phyloP scores from a whole-genome alignment of 2,888 invertebrate species.

The Corbicula japonica region DNA sequence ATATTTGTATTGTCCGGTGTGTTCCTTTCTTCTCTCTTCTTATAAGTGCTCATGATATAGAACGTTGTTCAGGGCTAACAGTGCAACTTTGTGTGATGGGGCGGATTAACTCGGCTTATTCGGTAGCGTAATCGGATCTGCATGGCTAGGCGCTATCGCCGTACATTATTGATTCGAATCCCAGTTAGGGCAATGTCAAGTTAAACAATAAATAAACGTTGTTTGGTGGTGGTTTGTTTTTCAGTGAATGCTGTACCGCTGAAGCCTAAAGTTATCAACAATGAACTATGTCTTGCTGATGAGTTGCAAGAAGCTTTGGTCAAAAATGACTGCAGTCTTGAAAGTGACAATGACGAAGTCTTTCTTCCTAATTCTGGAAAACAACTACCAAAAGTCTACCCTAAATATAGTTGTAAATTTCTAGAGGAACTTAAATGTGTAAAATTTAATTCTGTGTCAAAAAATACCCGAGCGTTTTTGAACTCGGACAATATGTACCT shows the following conservation, averaged over 20 bases:
- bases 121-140: too few relatives aligned
- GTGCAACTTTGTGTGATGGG: too few relatives aligned
- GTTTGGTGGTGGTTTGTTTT: too few relatives aligned
- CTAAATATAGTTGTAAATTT: conserved; percentile 71
- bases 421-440: conserved; percentile 67
- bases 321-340: conserved; percentile 47
- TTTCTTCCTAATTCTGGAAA: conserved; percentile 64
- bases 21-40: too few relatives aligned
- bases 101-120: too few relatives aligned
- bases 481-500: conserved; percentile 88
- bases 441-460: conserved; percentile 74
- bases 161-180: too few relatives aligned
- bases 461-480: conserved; percentile 71
- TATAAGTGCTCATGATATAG: too few relatives aligned
- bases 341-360: conserved; percentile 70
- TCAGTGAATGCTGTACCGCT: conserved; percentile 39
- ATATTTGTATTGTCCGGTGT: too few relatives aligned
- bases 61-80: too few relatives aligned
- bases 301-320: conserved; percentile 78
- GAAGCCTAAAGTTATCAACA: conserved; percentile 40
- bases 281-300: conserved; percentile 78
- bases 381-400: conserved; percentile 64
- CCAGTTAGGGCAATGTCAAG: too few relatives aligned
- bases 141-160: too few relatives aligned
- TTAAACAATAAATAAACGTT: too few relatives aligned